These are phyloP conservation scores for Tangara arthus DNA, from an alignment of 2,797 vertebrate species.

Conservation along the genomic window DNA sequence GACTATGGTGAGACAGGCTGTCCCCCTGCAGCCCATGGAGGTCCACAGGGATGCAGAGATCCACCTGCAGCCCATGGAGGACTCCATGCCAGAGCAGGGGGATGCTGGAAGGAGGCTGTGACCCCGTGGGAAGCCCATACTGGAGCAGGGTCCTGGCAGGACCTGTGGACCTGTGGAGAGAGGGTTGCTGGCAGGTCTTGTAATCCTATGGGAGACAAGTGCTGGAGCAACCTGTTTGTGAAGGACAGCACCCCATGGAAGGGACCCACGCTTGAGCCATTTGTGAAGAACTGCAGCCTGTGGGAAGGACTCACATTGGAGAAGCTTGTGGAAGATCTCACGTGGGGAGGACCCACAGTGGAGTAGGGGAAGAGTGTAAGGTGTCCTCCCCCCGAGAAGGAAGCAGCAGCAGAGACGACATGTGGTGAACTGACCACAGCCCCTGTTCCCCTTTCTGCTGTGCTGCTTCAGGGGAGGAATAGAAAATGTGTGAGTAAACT, in stretches of 20 bases:
- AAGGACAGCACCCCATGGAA: neutral
- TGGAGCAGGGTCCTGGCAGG: neutral
- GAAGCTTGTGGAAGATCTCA: neutral
- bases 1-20: neutral
- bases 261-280: accelerated
- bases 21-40: neutral
- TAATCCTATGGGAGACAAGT: neutral
- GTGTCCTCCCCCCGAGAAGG: neutral
- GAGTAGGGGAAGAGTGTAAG: neutral
- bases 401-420: neutral
- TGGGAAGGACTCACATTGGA: neutral
- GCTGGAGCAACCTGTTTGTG: neutral
- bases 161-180: neutral
- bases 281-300: neutral
- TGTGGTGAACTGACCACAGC: neutral
- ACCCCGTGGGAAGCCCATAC: neutral
- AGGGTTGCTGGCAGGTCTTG: neutral
- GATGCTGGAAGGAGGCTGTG: neutral
- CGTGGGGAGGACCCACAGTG: accelerated
- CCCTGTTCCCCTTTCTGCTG: accelerated
- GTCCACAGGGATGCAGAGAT: neutral
- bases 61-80: neutral
- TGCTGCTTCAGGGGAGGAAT: neutral
- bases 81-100: neutral
- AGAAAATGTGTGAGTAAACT: neutral